A percentile compares a stretch with the other conserved stretches of the same genome.
Conservation (phyloP, 2,113 vertebrate genomes). For the Notechis scutatus region DNA sequence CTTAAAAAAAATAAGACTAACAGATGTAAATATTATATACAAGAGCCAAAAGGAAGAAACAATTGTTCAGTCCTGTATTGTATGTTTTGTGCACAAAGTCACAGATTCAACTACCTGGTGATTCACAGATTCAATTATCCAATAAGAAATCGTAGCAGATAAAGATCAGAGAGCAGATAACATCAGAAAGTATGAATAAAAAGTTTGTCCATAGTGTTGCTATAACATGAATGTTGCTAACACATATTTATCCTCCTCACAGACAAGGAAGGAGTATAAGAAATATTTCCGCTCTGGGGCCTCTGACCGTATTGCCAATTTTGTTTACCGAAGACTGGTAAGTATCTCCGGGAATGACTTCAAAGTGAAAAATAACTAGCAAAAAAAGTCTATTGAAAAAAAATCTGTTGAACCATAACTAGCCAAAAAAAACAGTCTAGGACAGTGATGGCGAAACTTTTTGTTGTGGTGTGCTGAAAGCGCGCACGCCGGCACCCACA, state of each 20-base stretch:
- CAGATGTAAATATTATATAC: neutral
- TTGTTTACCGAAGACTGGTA: slow-evolving; percentile 72
- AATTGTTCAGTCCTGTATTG: neutral
- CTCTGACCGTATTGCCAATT: slow-evolving; percentile 57
- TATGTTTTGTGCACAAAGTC: neutral
- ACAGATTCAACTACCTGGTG: neutral
- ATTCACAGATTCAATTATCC: no score
- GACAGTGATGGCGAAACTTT: no score
- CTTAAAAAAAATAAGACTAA: neutral
- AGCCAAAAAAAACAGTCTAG: neutral
- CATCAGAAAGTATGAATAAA: neutral
- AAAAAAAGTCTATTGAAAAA: no score
- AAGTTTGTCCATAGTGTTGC: neutral
- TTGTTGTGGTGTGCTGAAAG: no score
- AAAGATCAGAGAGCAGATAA: neutral
- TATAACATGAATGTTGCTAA: neutral
- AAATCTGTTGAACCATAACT: neutral
- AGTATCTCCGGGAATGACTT: slow-evolving; percentile 31
- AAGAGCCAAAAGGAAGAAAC: neutral
- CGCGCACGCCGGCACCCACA: no score
- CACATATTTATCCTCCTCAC: neutral
- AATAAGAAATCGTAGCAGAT: neutral
- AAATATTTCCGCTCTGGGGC: slow-evolving; percentile 71
- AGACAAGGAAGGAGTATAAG: slow-evolving; percentile 69
- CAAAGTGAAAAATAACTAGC: neutral